Base-by-base conservation (phyloP, 64 coral and sea anemone genomes). In the Porites australiensis region DNA sequence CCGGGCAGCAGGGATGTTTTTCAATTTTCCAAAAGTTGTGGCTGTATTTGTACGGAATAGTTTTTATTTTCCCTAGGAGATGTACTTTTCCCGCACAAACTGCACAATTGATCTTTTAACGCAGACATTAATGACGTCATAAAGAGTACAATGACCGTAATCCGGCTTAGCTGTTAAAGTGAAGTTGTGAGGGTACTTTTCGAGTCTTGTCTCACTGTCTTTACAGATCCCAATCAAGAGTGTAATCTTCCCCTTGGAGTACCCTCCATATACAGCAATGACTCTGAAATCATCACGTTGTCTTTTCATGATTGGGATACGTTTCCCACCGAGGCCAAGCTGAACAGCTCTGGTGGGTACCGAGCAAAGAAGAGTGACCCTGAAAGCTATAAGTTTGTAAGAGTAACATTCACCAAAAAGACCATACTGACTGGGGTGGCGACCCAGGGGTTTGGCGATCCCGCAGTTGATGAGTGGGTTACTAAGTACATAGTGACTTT, bases 381-480 rank as follows among this genome's bases (percentile, higher is more conserved):
- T 0, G 6, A 66, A 2, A 0, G 0, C 0, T 0, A 13, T 4
- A 84, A 68, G 62, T 69, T 84, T n/a, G 81, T 84, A 9, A 1
- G 0, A 6, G 75, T 93, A 44, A 44, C 16, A 5, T 71, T 93
- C 12, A 82, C 75, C 3, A 75, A 86, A 23, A 58, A 86, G 43
- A 86, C 71, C 52, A 22, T 93, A 12, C 18, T 93, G 27, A 93
- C 91, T 44, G 91, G 91, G 14, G 64, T 93, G 23, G 82, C 82
- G 3, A 93, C 72, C 8, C 91, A 93, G 60, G 91, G 91, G 16
- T 87, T 54, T 70, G 91, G 91, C 2, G 58, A 87, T 12, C 73
- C 52, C 4, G 75, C 64, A 0, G 47, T 50, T 7, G 2, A 93
- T 44, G 82, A 87, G 63, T 93, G 91, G 91, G 37, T 93, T 4